Evolutionary conservation across 2,797 vertebrate species (phyloP).

Genomic region (Allobates femoralis): DNA sequence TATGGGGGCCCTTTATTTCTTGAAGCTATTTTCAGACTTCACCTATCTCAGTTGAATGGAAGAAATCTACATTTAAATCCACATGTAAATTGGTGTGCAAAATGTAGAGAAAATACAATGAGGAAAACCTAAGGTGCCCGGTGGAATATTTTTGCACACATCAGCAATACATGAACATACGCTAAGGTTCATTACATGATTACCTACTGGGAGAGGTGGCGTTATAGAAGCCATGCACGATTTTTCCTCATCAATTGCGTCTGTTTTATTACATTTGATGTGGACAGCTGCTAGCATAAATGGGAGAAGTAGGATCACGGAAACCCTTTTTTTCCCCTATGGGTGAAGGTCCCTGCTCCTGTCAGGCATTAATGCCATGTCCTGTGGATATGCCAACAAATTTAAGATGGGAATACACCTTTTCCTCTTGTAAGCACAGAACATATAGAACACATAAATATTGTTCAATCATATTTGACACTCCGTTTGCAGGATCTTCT

Average conservation of each 20-base stretch:
- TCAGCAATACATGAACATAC: not conserved
- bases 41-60: not conserved
- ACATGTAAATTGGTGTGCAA: not conserved
- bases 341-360: not conserved
- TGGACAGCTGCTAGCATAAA: not conserved
- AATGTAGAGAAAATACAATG: not conserved
- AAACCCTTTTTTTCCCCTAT: not conserved
- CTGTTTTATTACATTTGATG: not conserved
- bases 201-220: not conserved
- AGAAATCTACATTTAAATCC: not conserved
- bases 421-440: not conserved
- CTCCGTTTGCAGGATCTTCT: not conserved
- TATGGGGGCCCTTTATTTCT: not conserved
- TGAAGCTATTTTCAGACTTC: not conserved
- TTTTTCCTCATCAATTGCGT: not conserved
- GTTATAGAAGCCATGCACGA: not conserved
- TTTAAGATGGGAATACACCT: not conserved
- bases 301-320: not conserved
- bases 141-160: not conserved
- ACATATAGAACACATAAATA: not conserved
- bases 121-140: not conserved
- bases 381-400: not conserved
- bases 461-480: not conserved
- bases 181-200: not conserved
- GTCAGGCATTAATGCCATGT: not conserved